phyloP scores from a whole-genome alignment of 2,888 invertebrate species.

The Temnothorax rugatulus region DNA sequence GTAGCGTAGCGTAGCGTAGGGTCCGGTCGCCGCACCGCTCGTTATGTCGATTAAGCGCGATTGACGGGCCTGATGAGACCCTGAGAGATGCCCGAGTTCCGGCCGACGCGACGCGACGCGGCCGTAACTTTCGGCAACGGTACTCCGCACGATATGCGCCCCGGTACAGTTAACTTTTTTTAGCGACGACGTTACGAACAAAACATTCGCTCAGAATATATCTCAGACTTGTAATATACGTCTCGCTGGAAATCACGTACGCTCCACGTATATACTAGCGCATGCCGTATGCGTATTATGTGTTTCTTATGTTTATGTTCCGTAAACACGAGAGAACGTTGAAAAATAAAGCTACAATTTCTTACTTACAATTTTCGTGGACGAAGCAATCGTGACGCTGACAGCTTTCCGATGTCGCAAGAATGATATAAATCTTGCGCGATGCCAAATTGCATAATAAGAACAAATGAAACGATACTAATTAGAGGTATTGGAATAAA shows the following conservation, averaged over 20 bases:
- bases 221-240: background rate
- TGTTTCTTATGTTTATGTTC: background rate
- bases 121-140: background rate
- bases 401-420: background rate
- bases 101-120: background rate
- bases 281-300: too few species aligned
- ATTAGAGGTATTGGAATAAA: background rate
- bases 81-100: background rate
- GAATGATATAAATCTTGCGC: background rate
- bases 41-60: conserved; percentile 19
- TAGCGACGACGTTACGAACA: background rate
- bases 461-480: background rate
- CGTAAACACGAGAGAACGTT: background rate
- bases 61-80: background rate
- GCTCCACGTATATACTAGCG: background rate
- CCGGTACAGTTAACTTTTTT: background rate
- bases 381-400: conserved; percentile 25
- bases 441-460: background rate
- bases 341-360: background rate
- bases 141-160: background rate
- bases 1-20: background rate
- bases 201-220: background rate
- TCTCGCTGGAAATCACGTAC: background rate
- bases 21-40: background rate
- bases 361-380: background rate